These are phyloP conservation scores for Pachyuromys duprasi DNA, from an alignment of 2,797 vertebrate genomes.

Conservation along the genomic window DNA sequence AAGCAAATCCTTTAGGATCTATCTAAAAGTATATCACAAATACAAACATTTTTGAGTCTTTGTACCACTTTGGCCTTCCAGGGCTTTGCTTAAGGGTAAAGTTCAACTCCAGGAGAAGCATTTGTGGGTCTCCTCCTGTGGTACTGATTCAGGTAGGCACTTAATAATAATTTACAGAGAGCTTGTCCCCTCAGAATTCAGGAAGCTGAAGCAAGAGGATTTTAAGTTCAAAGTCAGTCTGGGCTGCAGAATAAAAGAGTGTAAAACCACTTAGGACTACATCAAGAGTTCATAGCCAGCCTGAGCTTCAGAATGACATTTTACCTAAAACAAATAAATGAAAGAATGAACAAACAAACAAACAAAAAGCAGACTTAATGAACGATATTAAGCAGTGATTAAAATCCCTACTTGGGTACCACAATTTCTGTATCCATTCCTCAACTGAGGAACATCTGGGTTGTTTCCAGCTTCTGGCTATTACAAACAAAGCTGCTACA, in stretches of 20 bases:
- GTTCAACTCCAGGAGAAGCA: background rate
- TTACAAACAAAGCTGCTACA: too few relatives aligned
- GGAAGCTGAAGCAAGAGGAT: background rate
- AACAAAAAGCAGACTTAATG: background rate
- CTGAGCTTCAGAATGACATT: background rate
- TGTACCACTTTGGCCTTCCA: background rate
- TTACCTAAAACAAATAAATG: background rate
- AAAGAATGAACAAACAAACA: background rate
- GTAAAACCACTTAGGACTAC: too few relatives aligned
- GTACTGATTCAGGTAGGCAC: background rate
- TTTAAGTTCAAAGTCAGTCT: background rate
- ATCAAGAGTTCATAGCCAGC: background rate
- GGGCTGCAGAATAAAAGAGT: too few relatives aligned
- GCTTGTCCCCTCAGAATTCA: background rate
- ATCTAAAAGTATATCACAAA: slow-evolving; percentile 2
- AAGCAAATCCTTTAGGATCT: background rate
- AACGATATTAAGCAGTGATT: background rate
- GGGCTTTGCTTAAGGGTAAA: background rate
- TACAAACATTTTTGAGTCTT: background rate
- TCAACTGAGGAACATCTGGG: too few relatives aligned
- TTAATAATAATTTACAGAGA: background rate
- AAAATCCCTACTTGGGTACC: background rate
- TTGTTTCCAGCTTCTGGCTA: too few relatives aligned
- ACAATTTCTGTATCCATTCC: too few relatives aligned
- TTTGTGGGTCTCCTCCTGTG: background rate